Base-by-base conservation (phyloP, 2,797 vertebrate species). In the Microchirus variegatus region DNA sequence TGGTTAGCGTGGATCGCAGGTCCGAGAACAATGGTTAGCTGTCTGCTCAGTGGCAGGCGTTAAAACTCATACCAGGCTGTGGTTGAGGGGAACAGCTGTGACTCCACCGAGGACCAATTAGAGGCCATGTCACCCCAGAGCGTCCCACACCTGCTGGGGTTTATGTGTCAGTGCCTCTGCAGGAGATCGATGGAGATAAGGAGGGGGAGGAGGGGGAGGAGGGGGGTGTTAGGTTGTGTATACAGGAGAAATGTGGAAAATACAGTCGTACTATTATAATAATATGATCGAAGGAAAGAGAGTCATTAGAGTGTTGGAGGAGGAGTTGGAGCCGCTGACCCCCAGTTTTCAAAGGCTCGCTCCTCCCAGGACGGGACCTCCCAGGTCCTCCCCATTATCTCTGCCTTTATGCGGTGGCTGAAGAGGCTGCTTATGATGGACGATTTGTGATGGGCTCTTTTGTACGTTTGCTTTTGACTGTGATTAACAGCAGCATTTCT, bases 81-180 rank as follows among this genome's bases (percentile, higher is more conserved):
- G 84, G 86, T 79, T 71, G 59, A 82, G 84, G 86, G 83, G 85
- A 92, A 92, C 93, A 94, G 92, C 92, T 93, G 92, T 90, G 90
- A 82, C 88, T 86, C 81, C 74, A 75, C 80, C 75, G 70, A 63
- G 84, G 67, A 89, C 92, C 91, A 93, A 93, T 93, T 91, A 93
- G 87, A 90, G 72, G 74, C 77, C 44, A 53, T 70, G 77, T 81
- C 76, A 87, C 84, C 79, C 54, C 58, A 63, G 63, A 80, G 57
- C 82, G 67, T 86, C 88, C 86, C 48, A 83, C 89, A 90, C 76
- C 81, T 93, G 92, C 90, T 93, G 87, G 81, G 83, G 77, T 89
- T 83, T 81, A 87, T 88, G 83, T 89, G 82, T 90, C 86, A 86
- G 83, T 70, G 81, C 73, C 84, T 68, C 82, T 83, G 77, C 78